Percentiles rank a stretch among this genome's conserved stretches.
phyloP scores from a whole-genome alignment of 2,113 vertebrate genomes.

The Panthera uncia region DNA sequence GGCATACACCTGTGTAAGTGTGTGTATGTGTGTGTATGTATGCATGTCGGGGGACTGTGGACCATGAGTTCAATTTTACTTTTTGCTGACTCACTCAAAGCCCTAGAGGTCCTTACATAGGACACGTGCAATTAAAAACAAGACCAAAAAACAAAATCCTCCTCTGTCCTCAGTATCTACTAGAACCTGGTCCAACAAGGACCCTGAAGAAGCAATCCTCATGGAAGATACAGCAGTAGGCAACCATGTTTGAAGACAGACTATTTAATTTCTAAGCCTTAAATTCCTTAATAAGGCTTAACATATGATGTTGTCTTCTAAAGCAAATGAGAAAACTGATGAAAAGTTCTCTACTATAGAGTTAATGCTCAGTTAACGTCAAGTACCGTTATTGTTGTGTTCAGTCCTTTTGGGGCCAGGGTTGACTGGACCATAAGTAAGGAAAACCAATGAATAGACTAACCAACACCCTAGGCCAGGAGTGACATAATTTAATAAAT shows the following conservation, averaged over 20 bases:
- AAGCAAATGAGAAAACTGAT: not conserved
- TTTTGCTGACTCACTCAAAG: constrained; percentile 30
- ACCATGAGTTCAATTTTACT: not conserved
- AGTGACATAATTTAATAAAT: not conserved
- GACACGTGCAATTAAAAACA: not conserved
- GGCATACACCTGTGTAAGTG: not conserved
- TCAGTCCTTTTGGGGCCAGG: not conserved
- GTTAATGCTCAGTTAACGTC: not conserved
- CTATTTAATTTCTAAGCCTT: not conserved
- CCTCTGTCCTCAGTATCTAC: not conserved
- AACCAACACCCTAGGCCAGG: not conserved
- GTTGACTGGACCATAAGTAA: not conserved
- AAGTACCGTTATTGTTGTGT: not conserved
- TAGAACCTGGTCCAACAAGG: not conserved
- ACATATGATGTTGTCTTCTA: not conserved
- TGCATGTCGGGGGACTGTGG: not conserved
- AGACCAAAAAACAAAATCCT: not conserved
- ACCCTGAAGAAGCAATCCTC: not conserved
- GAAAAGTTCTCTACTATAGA: not conserved
- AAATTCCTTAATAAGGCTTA: not conserved
- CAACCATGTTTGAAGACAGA: not conserved
- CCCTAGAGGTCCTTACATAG: not conserved
- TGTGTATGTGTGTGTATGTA: not conserved
- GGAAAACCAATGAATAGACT: not conserved
- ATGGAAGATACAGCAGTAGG: not conserved